Base-by-base conservation (phyloP, 2,113 vertebrate genomes). In the Hyla sarda region DNA sequence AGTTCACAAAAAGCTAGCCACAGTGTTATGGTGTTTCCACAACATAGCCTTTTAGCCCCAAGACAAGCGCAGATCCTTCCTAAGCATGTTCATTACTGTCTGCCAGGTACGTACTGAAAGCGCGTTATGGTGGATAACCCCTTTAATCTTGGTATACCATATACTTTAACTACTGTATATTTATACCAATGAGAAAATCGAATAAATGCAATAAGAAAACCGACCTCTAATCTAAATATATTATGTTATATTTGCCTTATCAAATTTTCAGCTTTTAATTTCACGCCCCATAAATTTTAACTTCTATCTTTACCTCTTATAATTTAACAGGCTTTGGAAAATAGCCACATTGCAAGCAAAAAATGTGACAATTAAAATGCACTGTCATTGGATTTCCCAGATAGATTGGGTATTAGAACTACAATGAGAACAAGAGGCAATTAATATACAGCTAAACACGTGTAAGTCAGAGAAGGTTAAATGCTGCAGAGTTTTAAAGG, bases 231-330 rank as follows among this genome's bases (percentile, higher is more conserved):
- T 83, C 82, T 83, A 74, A 83, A 83, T 83, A 83, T 58, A 54
- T 37, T 74, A 83, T 58, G 34, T 37, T 48, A 82, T 82, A 82
- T 82, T 67, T 82, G 41, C 79, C 41, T 67, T 82, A 82, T 82
- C 41, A 67, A 82, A 82, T 65, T 48, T 67, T 48, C 41, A 48
- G 8, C 25, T 50, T 67, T 82, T 67, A 82, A 82, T 82, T 82
- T 83, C 82, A 83, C 71, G 69, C 82, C 48, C 71, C 69, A 74
- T 52, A 73, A 83, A 83, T n/a, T n/a, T 54, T 74, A 60, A 83
- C 69, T 23, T 37, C 71, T 34, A 74, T 74, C 82, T 73, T 83
- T 74, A 67, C 60, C 25, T 82, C 41, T 32, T 67, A 47, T 10
- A 48, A 82, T 82, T 65, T 82, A 67, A 69, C 41, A 19, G 56